phyloP scores from a whole-genome alignment of 1,140 invertebrate species.

The Panagrolaimus sp. region DNA sequence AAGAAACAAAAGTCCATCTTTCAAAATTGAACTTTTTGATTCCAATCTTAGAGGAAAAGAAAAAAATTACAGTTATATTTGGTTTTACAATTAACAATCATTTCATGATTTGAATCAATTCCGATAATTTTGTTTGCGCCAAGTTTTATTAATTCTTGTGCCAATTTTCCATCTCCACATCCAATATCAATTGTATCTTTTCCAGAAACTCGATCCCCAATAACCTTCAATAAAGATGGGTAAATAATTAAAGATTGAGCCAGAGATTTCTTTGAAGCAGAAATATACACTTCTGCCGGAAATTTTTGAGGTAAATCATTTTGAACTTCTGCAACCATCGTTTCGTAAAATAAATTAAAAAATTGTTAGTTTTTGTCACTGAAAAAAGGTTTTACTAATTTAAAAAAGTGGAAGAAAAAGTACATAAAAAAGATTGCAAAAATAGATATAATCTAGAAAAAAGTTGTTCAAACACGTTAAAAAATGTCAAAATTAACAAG shows the following conservation, averaged over 20 bases:
- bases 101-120: conserved; percentile 11
- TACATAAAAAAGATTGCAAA: too few species aligned
- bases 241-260: neutral
- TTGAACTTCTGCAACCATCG: too few species aligned
- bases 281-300: neutral
- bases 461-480: too few species aligned
- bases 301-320: neutral
- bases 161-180: neutral
- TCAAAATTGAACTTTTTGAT: too few species aligned
- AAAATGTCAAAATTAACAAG: too few species aligned
- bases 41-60: too few species aligned
- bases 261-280: neutral
- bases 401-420: too few species aligned
- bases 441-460: too few species aligned
- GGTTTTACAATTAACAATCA: neutral
- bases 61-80: neutral
- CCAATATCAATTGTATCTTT: neutral
- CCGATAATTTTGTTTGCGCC: neutral
- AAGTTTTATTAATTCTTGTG: neutral
- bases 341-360: too few species aligned
- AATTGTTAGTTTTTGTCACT: too few species aligned
- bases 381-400: too few species aligned
- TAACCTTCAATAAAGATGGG: neutral
- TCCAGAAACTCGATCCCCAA: neutral
- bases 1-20: too few species aligned